phyloP scores from a whole-genome alignment of 2,888 invertebrate species.

The Eilema sororculum region DNA sequence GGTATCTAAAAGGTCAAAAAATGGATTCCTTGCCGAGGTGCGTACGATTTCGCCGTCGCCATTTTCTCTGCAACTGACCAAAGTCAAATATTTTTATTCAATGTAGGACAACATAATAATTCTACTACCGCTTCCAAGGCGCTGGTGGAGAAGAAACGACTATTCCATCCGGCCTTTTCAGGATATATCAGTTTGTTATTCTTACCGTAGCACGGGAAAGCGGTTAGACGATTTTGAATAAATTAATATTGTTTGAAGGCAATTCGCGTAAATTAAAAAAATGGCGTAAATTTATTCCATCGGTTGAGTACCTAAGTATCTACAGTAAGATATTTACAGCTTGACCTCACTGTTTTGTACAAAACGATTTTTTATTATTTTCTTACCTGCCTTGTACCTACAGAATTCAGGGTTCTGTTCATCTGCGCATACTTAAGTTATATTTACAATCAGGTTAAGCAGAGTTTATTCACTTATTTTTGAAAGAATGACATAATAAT shows the following conservation, averaged over 20 bases:
- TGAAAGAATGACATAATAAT: background rate
- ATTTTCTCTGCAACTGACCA: no score
- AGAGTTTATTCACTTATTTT: no score
- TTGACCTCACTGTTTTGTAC: background rate
- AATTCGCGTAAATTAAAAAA: background rate
- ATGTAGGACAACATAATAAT: no score
- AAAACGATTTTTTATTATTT: background rate
- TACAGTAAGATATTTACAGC: background rate
- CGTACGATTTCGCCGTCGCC: no score
- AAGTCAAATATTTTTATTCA: no score
- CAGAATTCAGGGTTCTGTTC: background rate
- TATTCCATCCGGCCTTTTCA: background rate
- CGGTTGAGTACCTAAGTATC: background rate
- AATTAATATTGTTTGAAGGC: background rate
- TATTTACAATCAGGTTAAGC: background rate
- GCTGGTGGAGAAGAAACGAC: no score
- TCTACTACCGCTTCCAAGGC: no score
- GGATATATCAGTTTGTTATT: background rate
- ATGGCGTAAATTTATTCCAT: background rate
- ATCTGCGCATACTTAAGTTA: background rate
- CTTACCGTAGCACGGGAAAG: background rate
- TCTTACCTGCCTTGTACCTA: background rate
- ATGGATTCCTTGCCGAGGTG: no score
- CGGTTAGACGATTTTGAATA: background rate
- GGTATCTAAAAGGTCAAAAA: no score